Evolutionary conservation across 2,888 invertebrate genomes (phyloP).

Genomic region (Synanthedon formicaeformis): DNA sequence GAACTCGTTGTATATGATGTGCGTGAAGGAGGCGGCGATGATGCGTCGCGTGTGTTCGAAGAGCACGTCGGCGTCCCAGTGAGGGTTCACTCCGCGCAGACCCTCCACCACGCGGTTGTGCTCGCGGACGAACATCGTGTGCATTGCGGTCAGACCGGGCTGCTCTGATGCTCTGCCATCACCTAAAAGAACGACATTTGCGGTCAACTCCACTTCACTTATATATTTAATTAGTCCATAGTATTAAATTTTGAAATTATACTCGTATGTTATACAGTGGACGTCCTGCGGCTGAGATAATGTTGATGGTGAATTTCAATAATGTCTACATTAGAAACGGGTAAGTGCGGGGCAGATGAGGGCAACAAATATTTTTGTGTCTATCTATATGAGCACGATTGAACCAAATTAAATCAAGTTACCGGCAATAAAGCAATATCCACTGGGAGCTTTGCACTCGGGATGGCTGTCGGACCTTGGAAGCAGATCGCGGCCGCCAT

Average conservation of each 20-base stretch:
- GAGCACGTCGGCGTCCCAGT: conserved; percentile 89
- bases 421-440: conserved; percentile 90
- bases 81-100: conserved; percentile 83
- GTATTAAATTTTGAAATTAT: no score
- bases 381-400: not conserved
- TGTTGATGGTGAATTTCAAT: no score
- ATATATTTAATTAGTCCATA: no score
- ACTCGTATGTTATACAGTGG: no score
- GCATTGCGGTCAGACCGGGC: conserved; percentile 88
- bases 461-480: conserved; percentile 84
- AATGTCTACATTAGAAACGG: no score
- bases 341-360: no score
- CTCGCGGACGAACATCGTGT: conserved; percentile 89
- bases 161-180: conserved; percentile 95
- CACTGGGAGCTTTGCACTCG: conserved; percentile 88
- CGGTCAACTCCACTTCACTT: no score
- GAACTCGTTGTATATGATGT: conserved; percentile 89
- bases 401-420: conserved; percentile 8
- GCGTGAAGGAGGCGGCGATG: conserved; percentile 82
- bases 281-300: no score
- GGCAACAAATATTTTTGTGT: no score
- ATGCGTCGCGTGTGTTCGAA: conserved; percentile 86
- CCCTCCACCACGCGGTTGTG: conserved; percentile 89
- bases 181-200: conserved; percentile 39
- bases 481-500: conserved; percentile 81